A percentile compares a stretch with the other conserved stretches of the same genome.
Conservation (phyloP, 2,797 vertebrate genomes). For the Onychomys arenicola region DNA sequence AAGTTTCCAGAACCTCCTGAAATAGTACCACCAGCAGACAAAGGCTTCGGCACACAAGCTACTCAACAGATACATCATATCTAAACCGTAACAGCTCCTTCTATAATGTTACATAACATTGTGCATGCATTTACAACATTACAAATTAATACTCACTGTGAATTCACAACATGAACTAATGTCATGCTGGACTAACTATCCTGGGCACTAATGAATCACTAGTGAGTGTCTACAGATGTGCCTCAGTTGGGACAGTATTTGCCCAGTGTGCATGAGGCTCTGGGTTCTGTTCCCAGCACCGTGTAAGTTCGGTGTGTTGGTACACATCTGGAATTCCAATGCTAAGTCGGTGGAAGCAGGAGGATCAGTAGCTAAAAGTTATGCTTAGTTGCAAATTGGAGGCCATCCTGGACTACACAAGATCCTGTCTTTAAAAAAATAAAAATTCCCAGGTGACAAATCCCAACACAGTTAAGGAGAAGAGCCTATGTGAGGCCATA, state of each 20-base stretch:
- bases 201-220: not conserved
- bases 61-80: not conserved
- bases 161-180: not conserved
- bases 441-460: not conserved
- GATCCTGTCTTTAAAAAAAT: not conserved
- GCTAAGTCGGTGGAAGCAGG: not conserved
- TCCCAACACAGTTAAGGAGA: not conserved
- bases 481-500: not conserved
- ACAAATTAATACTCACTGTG: not conserved
- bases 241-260: not conserved
- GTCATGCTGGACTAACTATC: not conserved
- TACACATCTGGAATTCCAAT: not conserved
- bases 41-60: no score
- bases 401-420: no score
- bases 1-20: not conserved
- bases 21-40: not conserved
- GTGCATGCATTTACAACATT: not conserved
- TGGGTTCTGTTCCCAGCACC: not conserved
- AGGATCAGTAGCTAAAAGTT: not conserved
- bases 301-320: no score
- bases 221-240: not conserved
- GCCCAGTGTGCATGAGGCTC: not conserved
- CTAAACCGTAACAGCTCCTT: not conserved
- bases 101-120: not conserved
- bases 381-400: not conserved